Conservation (phyloP, 2,888 invertebrate genomes). For the Agriopis leucophaearia region DNA sequence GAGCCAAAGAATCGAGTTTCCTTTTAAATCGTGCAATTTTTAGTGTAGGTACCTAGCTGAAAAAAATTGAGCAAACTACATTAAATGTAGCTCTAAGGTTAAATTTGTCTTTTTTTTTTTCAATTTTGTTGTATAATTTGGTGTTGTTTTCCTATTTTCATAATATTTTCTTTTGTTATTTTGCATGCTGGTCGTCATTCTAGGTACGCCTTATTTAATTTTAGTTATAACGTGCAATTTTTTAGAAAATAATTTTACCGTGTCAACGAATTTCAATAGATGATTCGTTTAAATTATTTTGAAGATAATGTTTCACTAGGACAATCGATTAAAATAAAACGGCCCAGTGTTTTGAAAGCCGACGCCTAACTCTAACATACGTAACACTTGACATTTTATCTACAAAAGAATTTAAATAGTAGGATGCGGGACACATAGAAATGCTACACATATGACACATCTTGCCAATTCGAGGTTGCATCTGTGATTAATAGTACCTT, state of each 20-base stretch:
- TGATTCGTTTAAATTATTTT: conserved; percentile 53
- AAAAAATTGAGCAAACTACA: conserved; percentile 59
- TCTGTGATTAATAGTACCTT: conserved; percentile 76
- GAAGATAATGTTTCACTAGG: conserved; percentile 60
- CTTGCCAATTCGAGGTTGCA: conserved; percentile 73
- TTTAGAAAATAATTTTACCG: conserved; percentile 19
- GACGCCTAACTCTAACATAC: conserved; percentile 29
- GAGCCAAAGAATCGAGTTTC: conserved; percentile 80
- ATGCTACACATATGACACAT: conserved; percentile 36
- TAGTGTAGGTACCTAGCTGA: conserved; percentile 56
- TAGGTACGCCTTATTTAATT: conserved; percentile 41
- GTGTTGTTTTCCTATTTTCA: conserved; percentile 60
- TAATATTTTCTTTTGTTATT: conserved; percentile 55
- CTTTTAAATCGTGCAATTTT: conserved; percentile 77
- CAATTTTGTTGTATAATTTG: conserved; percentile 50
- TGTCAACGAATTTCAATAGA: conserved; percentile 29
- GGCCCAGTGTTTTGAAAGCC: conserved; percentile 12
- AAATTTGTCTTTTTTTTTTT: conserved; percentile 61
- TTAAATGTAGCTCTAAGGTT: conserved; percentile 60
- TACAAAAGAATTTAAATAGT: conserved; percentile 52
- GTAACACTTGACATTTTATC: conserved; percentile 56
- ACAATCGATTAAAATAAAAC: conserved; percentile 17
- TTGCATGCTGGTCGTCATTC: conserved; percentile 73
- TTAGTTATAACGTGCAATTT: conserved; percentile 40
- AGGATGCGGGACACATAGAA: background rate